Evolutionary conservation across 2,797 vertebrate genomes (phyloP), one percentile per base, ranked within the genome.

Genomic region (Hybognathus amarus): DNA sequence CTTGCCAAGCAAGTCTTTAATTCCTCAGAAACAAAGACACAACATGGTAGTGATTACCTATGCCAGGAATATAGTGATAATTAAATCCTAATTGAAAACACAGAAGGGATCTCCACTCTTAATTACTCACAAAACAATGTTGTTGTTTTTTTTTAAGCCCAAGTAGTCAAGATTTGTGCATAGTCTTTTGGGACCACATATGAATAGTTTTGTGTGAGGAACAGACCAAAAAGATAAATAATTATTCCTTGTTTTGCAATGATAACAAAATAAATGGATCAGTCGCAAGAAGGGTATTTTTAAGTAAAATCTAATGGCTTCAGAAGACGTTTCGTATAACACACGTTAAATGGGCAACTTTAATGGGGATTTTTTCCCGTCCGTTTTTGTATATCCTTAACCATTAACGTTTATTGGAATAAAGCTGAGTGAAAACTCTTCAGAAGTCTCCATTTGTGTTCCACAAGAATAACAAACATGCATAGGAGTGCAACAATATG

Each of bases 1-100:
- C 42, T 80, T 90, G 92, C 92, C 91, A 94, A 93, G 88, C 91
- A 92, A 92, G 91, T 93, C 92, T 92, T 90, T 88, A 88, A 91
- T 91, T 90, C 87, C 73, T 85, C 66, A 54, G 75, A 80, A 90
- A 93, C 90, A 93, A 93, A 89, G 91, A 83, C 79, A 75, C 77
- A 18, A 86, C 87, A 87, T 79, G 83, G 68, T 85, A 75, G 66
- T 83, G 87, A 91, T 89, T 81, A 90, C 90, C 84, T 91, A 88
- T 90, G 85, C 90, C 83, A 91, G 84, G 85, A 86, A 81, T 86
- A 80, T 85, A 85, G 70, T 79, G 87, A 87, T 89, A 90, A 93
- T 90, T 91, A 59, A 87, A 88, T 54, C n/a, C 56, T 83, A 89
- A 89, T 83, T 77, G 80, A 85, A 89, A 67, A 85, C 40, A 78